Conservation (phyloP, 2,888 invertebrate species). For the Drosophila neonasuta region DNA sequence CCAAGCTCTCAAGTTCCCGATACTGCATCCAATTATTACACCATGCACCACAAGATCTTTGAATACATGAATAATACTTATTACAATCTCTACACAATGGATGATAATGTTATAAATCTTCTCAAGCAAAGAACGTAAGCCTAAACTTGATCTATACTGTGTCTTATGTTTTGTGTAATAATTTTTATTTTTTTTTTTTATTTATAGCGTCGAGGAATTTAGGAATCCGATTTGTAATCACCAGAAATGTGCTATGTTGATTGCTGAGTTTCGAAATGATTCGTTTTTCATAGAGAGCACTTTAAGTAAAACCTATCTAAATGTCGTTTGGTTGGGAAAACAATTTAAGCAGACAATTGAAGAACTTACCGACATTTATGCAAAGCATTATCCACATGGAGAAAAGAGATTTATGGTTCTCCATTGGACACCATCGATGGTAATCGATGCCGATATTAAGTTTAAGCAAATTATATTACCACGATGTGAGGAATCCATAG, state of each 20-base stretch:
- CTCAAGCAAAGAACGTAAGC: conserved; percentile 51
- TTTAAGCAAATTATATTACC: conserved; percentile 86
- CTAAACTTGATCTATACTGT: too few relatives aligned
- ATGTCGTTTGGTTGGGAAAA: conserved; percentile 87
- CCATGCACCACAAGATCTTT: conserved; percentile 70
- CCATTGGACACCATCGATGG: conserved; percentile 87
- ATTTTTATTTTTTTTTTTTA: neutral
- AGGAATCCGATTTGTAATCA: conserved; percentile 53
- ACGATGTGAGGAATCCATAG: conserved; percentile 83
- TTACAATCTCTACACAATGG: conserved; percentile 70
- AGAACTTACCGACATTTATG: conserved; percentile 75
- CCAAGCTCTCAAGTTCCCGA: conserved; percentile 82
- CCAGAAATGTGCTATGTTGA: conserved; percentile 82
- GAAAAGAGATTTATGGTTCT: conserved; percentile 84
- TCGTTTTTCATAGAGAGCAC: conserved; percentile 85
- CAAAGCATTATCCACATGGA: conserved; percentile 25
- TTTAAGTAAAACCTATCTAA: conserved; percentile 84
- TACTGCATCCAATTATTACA: conserved; percentile 4
- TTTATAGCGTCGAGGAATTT: conserved; percentile 41
- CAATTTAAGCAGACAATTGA: conserved; percentile 83
- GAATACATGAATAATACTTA: conserved; percentile 50
- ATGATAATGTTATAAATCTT: conserved; percentile 41
- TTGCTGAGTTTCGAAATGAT: conserved; percentile 83
- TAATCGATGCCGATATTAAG: conserved; percentile 83
- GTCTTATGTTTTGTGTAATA: too few relatives aligned